A percentile compares a stretch with the other conserved stretches of the same genome.
phyloP scores from a whole-genome alignment of 2,797 vertebrate genomes.

The Tapera naevia region DNA sequence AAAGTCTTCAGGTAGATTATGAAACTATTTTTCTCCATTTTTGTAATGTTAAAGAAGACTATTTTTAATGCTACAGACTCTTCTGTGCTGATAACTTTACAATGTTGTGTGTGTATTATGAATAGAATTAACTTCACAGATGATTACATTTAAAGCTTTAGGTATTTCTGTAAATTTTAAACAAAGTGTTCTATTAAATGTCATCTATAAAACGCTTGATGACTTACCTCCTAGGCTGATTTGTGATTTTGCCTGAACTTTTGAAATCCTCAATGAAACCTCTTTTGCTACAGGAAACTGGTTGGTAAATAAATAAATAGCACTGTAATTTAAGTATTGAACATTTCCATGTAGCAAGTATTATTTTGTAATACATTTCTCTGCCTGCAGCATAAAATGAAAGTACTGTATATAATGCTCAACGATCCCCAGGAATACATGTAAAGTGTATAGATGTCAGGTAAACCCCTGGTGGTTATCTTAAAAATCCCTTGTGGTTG shows the following conservation, averaged over 20 bases:
- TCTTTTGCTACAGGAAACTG: background rate
- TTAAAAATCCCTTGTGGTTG: background rate
- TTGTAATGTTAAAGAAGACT: background rate
- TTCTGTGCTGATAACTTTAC: slow-evolving; percentile 3
- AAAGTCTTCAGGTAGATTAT: background rate
- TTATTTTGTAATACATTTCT: background rate
- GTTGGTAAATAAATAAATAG: background rate
- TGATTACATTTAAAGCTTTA: slow-evolving; percentile 12
- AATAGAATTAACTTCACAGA: background rate
- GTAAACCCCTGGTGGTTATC: background rate
- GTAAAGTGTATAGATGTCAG: fast-evolving
- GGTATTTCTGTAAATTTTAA: slow-evolving; percentile 18
- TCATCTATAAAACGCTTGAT: background rate
- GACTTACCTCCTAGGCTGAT: background rate
- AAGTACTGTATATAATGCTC: background rate
- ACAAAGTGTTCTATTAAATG: slow-evolving; percentile 23
- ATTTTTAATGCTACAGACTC: background rate
- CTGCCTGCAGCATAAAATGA: background rate
- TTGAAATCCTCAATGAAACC: background rate
- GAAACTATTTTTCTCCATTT: background rate
- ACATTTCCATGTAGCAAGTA: background rate
- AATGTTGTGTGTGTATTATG: background rate
- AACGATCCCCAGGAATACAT: background rate
- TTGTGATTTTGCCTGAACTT: slow-evolving; percentile 2
- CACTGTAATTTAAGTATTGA: background rate